A percentile compares a stretch with the other conserved stretches of the same genome.
phyloP scores from a whole-genome alignment of 2,113 vertebrate species.

The Entosphenus tridentatus region DNA sequence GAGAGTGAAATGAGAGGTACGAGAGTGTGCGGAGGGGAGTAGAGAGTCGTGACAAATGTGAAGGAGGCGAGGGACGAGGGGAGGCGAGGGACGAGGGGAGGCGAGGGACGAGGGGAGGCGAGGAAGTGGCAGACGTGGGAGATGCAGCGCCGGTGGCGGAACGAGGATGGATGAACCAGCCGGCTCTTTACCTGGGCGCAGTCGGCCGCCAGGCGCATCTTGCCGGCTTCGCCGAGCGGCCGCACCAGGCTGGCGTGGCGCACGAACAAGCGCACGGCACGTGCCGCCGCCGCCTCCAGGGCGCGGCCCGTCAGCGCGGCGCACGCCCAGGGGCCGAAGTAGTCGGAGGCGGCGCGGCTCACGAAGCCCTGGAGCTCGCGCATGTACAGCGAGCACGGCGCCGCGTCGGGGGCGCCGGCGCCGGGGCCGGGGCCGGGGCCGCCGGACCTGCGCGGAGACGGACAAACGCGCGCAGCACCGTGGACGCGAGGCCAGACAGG shows the following conservation, averaged over 20 bases:
- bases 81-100: no score
- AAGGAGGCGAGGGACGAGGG: not conserved
- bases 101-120: not conserved
- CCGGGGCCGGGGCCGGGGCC: not conserved
- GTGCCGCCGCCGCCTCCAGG: conserved; percentile 55
- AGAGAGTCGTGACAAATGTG: not conserved
- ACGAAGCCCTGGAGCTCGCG: conserved; percentile 89
- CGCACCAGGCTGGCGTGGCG: conserved; percentile 60
- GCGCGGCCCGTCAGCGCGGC: conserved; percentile 67
- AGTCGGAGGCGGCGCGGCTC: conserved; percentile 60
- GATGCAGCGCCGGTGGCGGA: not conserved
- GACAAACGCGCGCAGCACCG: no score
- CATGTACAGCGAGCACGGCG: conserved; percentile 89
- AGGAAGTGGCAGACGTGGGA: not conserved
- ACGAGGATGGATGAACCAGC: not conserved
- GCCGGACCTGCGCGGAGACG: no score
- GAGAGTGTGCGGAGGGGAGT: not conserved
- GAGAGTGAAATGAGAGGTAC: not conserved
- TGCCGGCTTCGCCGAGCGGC: conserved; percentile 67
- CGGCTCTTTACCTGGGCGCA: conserved; percentile 55
- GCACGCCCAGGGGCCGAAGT: conserved; percentile 73
- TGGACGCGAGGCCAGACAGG: no score
- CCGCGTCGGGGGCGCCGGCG: conserved; percentile 17
- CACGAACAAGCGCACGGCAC: conserved; percentile 61
- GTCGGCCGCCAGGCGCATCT: conserved; percentile 74